Evolutionary conservation across 1,140 invertebrate species (phyloP).

Genomic region (Drosophila leontia): DNA sequence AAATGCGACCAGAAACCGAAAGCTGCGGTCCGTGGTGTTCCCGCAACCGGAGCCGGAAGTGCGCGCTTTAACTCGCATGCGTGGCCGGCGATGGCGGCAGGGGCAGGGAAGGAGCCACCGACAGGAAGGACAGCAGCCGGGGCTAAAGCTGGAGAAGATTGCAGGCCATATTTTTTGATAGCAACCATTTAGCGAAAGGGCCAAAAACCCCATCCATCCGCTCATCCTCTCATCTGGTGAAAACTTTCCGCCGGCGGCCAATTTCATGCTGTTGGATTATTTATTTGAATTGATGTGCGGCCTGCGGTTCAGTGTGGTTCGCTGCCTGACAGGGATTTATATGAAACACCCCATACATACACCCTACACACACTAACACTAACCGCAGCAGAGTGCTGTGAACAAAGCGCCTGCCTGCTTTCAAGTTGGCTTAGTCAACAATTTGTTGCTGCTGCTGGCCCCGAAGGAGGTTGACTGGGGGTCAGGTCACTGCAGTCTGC

Average conservation of each 20-base stretch:
- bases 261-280: slow-evolving; percentile 81
- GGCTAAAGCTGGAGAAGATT: slow-evolving; percentile 32
- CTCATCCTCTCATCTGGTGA: slow-evolving; percentile 21
- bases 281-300: slow-evolving; percentile 82
- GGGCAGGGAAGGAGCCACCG: background rate
- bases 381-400: slow-evolving; percentile 5
- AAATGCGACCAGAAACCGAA: slow-evolving; percentile 55
- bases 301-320: slow-evolving; percentile 43
- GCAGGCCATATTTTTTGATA: slow-evolving; percentile 75
- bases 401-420: slow-evolving; percentile 32
- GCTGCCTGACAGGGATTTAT: slow-evolving; percentile 52
- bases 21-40: slow-evolving; percentile 55
- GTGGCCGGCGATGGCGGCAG: slow-evolving; percentile 44
- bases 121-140: background rate
- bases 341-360: slow-evolving; percentile 1
- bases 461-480: slow-evolving; percentile 20
- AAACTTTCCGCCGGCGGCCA: slow-evolving; percentile 70
- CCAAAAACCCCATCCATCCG: slow-evolving; percentile 10
- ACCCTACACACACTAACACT: background rate
- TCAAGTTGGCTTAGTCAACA: slow-evolving; percentile 47
- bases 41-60: slow-evolving; percentile 58
- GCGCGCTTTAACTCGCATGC: slow-evolving; percentile 69
- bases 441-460: slow-evolving; percentile 22
- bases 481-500: slow-evolving; percentile 33
- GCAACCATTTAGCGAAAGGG: slow-evolving; percentile 63